Base-by-base conservation (phyloP, 2,888 invertebrate genomes). In the Uropetala carovei region DNA sequence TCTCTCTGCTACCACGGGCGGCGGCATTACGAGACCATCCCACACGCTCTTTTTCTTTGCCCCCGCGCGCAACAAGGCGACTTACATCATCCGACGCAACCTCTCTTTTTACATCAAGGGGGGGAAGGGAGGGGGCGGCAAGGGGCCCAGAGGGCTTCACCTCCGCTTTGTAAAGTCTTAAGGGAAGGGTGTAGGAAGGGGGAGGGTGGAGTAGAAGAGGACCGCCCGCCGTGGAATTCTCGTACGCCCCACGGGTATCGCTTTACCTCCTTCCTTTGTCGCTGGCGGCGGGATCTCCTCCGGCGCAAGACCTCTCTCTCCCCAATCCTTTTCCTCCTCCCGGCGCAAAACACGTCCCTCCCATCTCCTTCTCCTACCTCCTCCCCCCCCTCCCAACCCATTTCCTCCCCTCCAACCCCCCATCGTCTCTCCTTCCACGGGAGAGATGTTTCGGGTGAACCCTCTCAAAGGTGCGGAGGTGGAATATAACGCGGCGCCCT, bases 201-300 rank as follows among this genome's bases (percentile, higher is more conserved):
- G 16, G 83, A 43, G 22, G 27, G 56, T 60, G 27, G 83, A 56
- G 14, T 9, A 16, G 14, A 27, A 59, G 86, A 43, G 18, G 89
- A 64, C 89, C 89, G 43, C 60, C 86, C 43, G 89, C 68, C 64
- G 43, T 18, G 89, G 89, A 89, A 89, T 89, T 60, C 64, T 89
- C 64, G 43, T 64, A 64, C 64, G 64, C 64, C 89, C 89, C 89
- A 89, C 89, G 89, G 68, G 89, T 89, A 89, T 89, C 89, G 89
- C 89, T 89, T 89, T 89, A 64, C 89, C 64, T 22, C 64, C 89
- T 89, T 43, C 89, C 89, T 89, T 89, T 89, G 89, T 64, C 64
- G 89, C 89, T 43, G 18, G 18, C 89, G 89, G 64, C 56, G 89
- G 89, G 68, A 89, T 89, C 68, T 89, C 89, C 75, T 75, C 75